These are phyloP conservation scores for Vanessa tameamea DNA, from an alignment of 1,140 invertebrate species.

Conservation along the genomic window DNA sequence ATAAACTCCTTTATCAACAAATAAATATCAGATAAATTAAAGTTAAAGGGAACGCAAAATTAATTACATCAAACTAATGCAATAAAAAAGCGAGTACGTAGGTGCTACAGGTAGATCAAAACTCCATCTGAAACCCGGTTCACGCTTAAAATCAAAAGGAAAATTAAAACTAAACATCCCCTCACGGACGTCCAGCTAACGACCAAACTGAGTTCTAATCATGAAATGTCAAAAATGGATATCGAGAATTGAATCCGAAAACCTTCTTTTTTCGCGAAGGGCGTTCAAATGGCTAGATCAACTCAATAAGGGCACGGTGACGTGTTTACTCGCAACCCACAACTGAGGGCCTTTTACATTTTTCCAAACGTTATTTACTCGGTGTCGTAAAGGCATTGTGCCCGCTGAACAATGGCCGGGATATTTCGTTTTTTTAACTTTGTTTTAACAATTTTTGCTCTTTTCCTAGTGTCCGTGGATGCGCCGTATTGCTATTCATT, in stretches of 20 bases:
- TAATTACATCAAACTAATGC: background rate
- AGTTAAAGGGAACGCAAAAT: background rate
- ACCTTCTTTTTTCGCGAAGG: conserved; percentile 66
- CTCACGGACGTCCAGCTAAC: conserved; percentile 59
- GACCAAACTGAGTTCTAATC: conserved; percentile 78
- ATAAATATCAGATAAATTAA: background rate
- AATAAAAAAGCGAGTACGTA: conserved; percentile 5
- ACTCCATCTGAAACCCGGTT: conserved; percentile 17
- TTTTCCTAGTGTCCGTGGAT: conserved; percentile 51
- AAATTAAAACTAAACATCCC: conserved; percentile 54
- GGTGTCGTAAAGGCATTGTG: conserved; percentile 78
- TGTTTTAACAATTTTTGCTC: conserved; percentile 58
- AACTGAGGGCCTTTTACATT: conserved; percentile 73
- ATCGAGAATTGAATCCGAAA: conserved; percentile 74
- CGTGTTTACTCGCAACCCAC: conserved; percentile 77
- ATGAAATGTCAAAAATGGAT: conserved; percentile 79
- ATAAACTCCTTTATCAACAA: background rate
- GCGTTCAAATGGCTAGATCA: conserved; percentile 76
- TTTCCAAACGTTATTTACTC: conserved; percentile 76
- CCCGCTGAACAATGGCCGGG: conserved; percentile 64
- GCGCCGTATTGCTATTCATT: conserved; percentile 55
- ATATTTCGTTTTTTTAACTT: conserved; percentile 61
- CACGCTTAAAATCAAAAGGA: conserved; percentile 41
- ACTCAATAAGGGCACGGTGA: conserved; percentile 71
- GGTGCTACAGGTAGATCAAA: conserved; percentile 10